Evolutionary conservation across 1,140 invertebrate genomes (phyloP), one percentile per base, ranked within the genome.

Genomic region (Lycorma delicatula): DNA sequence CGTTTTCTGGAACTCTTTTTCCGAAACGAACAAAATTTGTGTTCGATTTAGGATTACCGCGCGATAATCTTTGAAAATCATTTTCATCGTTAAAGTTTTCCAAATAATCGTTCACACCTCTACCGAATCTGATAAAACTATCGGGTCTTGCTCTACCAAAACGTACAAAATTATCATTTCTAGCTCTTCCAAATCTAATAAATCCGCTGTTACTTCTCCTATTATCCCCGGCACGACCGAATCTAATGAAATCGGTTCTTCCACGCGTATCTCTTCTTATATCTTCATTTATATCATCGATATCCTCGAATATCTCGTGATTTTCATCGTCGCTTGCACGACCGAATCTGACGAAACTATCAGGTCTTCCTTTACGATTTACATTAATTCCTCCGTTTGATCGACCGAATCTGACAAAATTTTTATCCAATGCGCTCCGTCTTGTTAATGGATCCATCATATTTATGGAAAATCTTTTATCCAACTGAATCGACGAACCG

Each of bases 341-440:
- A n/a, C 54, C 56, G 47, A 61, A 55, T 22, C 63, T 0, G 20
- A 63, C 31, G 49, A 64, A 62, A 29, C 63, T 63, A 23, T 60
- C 58, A 27, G 61, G 49, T 16, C 54, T n/a, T n/a, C 47, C 27
- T 22, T 38, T 31, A 3, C 56, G 34, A 16, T 54, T 11, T 9
- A 41, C 49, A 7, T 22, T 28, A 2, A n/a, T 29, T 22, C 13
- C 53, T 20, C 12, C 31, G 28, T 13, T 53, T 18, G 63, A 63
- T 4, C 67, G 56, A 0, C 67, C 67, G 49, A 66, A 68, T n/a
- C 67, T 51, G 58, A 68, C 66, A 59, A 68, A 68, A 56, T 68
- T 67, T 51, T 67, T 68, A 28, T 68, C 65, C 23, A 64, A 47
- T 18, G 62, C 57, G 44, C 65, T 68, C 23, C 67, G 57, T 23